Conservation (phyloP, 2,888 invertebrate genomes). For the Pseudococcus viburni region DNA sequence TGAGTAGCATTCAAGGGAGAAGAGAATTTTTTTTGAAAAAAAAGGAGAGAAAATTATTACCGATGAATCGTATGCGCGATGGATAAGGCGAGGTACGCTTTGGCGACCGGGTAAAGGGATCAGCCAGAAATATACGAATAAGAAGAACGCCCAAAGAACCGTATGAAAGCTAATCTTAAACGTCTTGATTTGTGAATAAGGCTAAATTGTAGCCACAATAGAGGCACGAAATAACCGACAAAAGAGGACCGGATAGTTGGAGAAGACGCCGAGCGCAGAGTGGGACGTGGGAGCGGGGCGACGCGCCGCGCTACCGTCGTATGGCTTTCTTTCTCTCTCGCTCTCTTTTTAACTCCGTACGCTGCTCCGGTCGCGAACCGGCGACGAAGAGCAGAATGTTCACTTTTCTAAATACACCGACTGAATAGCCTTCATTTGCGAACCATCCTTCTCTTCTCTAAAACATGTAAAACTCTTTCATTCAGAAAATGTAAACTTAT, state of each 20-base stretch:
- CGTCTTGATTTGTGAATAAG: conserved; percentile 66
- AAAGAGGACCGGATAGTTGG: conserved; percentile 65
- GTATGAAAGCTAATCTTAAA: conserved; percentile 65
- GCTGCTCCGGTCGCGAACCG: not conserved
- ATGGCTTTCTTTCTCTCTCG: not conserved
- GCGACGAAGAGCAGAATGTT: conserved; percentile 46
- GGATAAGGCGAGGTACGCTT: not conserved
- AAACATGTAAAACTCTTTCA: conserved; percentile 66
- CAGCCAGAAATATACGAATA: conserved; percentile 29
- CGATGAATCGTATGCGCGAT: conserved; percentile 19
- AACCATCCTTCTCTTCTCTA: conserved; percentile 57
- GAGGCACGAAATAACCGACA: conserved; percentile 65
- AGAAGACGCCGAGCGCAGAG: not conserved
- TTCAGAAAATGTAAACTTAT: conserved; percentile 66
- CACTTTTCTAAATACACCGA: conserved; percentile 65
- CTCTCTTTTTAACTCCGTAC: not conserved
- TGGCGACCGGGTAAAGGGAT: conserved; percentile 36
- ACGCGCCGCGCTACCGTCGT: not conserved
- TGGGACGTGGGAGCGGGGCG: conserved; percentile 3
- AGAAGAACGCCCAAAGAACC: conserved; percentile 59
- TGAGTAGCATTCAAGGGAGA: conserved; percentile 43
- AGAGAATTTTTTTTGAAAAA: conserved; percentile 12
- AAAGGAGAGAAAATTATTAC: conserved; percentile 18
- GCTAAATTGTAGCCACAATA: conserved; percentile 66
- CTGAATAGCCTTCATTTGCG: conserved; percentile 66